Conservation (phyloP, 2,797 vertebrate genomes). For the Pseudomugil tenellus region DNA sequence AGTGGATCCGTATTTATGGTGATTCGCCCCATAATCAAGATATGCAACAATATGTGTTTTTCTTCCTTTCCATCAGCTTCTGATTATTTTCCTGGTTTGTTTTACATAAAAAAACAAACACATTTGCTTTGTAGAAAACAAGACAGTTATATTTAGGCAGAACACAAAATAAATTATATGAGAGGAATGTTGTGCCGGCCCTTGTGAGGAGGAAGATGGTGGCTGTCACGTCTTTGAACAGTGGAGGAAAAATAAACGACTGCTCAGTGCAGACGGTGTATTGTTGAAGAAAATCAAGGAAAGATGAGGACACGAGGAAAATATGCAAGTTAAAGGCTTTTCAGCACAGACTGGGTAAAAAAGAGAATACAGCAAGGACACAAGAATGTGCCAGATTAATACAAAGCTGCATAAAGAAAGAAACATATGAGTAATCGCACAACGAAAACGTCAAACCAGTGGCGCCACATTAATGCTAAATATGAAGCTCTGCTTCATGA, state of each 20-base stretch:
- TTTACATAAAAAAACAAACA: conserved; percentile 3
- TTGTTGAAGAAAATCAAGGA: conserved; percentile 53
- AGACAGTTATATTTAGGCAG: neutral
- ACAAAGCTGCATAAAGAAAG: neutral
- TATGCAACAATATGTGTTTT: neutral
- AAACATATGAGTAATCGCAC: conserved; percentile 7
- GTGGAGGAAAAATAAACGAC: conserved; percentile 46
- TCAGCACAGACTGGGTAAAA: conserved; percentile 20
- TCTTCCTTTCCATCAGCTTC: neutral
- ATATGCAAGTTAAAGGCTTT: conserved; percentile 36
- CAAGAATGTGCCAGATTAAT: neutral
- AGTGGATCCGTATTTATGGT: neutral
- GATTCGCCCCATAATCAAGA: neutral
- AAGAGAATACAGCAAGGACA: conserved; percentile 5
- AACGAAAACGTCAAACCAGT: neutral
- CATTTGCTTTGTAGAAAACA: neutral
- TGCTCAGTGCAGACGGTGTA: conserved; percentile 40
- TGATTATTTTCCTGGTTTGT: neutral
- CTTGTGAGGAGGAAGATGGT: conserved; percentile 16
- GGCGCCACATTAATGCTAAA: neutral
- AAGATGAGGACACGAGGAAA: conserved; percentile 26
- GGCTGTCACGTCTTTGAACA: conserved; percentile 35
- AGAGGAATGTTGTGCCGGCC: neutral
- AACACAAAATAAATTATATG: conserved; percentile 3
- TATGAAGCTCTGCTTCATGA: too few relatives aligned